Base-by-base conservation (phyloP, 2,797 vertebrate species). In the Protonibea diacanthus region DNA sequence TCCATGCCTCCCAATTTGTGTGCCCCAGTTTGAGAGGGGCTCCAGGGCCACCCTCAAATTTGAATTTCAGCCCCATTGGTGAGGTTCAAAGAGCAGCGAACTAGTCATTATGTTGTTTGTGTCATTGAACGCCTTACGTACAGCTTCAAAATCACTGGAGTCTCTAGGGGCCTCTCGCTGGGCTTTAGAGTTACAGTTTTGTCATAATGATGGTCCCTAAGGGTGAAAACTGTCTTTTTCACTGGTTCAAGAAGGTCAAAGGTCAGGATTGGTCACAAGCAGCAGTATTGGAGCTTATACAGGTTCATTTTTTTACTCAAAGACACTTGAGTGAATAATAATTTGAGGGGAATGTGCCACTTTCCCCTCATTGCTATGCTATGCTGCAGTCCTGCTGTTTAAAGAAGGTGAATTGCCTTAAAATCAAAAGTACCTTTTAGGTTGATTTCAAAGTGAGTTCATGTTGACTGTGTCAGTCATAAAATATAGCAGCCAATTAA, bases 401-500 rank as follows among this genome's bases (percentile, higher is more conserved):
- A 33, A 61, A 11, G 47, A 38, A 74, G 38, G 51, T 44, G 49
- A 79, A 49, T 75, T 71, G 63, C 49, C 82, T 77, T 21, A 29
- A 67, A 72, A 81, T 78, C 60, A 84, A 80, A 80, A 74, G 40
- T 27, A 56, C 61, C 52, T 20, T 76, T 66, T 29, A 21, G 66
- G 44, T 83, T 21, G 52, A 1, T 71, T 72, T 82, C 20, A 74
- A 78, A 82, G 53, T 23, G 29, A 59, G 57, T 60, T 76, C 9
- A 44, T 60, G 75, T 85, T 66, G 67, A 81, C 72, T 13, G 10
- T 74, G 78, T 85, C 61, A 63, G 42, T 85, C 62, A 75, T 68
- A 58, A 85, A 85, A 67, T 29, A 53, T 10, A 53, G 52, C 77
- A 61, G 66, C 76, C 73, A 79, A 77, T 90, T 84, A 58, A 78